Base-by-base conservation (phyloP, 2,113 vertebrate species). In the Ochotona curzoniae region DNA sequence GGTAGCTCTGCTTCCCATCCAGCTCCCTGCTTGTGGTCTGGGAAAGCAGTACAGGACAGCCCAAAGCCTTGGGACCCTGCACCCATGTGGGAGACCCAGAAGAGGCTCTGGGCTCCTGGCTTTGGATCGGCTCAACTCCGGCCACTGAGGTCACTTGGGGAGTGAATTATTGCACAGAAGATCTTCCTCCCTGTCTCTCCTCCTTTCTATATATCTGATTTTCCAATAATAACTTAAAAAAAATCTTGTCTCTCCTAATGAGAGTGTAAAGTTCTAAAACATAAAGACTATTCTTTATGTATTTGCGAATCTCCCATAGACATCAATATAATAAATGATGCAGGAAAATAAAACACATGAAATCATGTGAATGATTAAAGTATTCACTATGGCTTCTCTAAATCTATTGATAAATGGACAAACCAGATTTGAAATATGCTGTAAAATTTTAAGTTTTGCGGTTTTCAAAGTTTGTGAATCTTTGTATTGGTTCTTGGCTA, bases 361-460 rank as follows among this genome's bases (percentile, higher is more conserved):
- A 93, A 82, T 78, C 78, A 35, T 70, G 30, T n/a, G 30, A 67
- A 64, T 90, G n/a, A 78, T 23, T 60, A 3, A 74, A 75, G 73
- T 73, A 49, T 69, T 91, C 28, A 76, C n/a, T 47, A 90, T 76
- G 47, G 85, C 10, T 85, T 47, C n/a, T 67, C 6, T 82, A 83
- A 51, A 30, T 83, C 8, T 89, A 47, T 38, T 74, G 38, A 47
- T 32, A 89, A 38, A 79, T 63, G 64, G 25, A n/a, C 18, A 94
- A 86, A 78, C 20, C 85, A 18, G 51, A 12, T 26, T 78, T 78
- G 49, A 7, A 17, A 79, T 73, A 86, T 25, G 14, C 15, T 85
- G 32, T 88, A 26, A 93, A 70, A 90, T 60, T 90, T 8, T 64
- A 90, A 25, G 57, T 35, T 61, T 89, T 83, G 73, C 61, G 85